phyloP scores from a whole-genome alignment of 2,797 vertebrate genomes.

The Halcyon chelicuti region DNA sequence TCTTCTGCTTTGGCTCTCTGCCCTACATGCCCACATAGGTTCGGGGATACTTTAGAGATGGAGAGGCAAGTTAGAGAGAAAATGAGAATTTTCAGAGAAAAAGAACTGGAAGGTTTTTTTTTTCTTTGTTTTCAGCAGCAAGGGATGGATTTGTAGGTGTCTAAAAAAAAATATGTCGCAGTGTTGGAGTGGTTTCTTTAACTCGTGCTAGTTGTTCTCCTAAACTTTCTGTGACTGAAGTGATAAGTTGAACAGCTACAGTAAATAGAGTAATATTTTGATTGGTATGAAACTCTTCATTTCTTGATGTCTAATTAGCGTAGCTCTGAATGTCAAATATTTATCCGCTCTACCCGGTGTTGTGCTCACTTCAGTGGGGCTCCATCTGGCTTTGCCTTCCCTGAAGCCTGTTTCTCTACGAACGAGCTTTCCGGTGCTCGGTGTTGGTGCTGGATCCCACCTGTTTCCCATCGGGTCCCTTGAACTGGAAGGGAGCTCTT shows the following conservation, averaged over 20 bases:
- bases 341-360: not conserved
- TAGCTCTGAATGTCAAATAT: conserved; percentile 58
- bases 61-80: not conserved
- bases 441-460: not conserved
- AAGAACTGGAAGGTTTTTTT: not conserved
- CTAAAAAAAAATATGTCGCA: not conserved
- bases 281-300: conserved; percentile 30
- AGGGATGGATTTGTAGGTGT: not conserved
- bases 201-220: not conserved
- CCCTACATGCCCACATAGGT: not conserved
- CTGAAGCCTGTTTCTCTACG: not conserved
- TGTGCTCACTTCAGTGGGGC: conserved; percentile 33
- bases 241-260: conserved; percentile 18
- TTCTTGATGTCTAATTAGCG: conserved; percentile 15
- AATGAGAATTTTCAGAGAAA: not conserved
- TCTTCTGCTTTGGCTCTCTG: not conserved
- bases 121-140: not conserved
- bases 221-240: conserved; percentile 28
- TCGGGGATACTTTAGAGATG: not conserved
- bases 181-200: not conserved
- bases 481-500: not conserved
- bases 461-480: not conserved
- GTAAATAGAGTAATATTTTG: conserved; percentile 60
- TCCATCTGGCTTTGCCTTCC: conserved; percentile 51
- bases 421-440: not conserved